phyloP scores from a whole-genome alignment of 2,888 invertebrate genomes.

The Diarsia brunnea region DNA sequence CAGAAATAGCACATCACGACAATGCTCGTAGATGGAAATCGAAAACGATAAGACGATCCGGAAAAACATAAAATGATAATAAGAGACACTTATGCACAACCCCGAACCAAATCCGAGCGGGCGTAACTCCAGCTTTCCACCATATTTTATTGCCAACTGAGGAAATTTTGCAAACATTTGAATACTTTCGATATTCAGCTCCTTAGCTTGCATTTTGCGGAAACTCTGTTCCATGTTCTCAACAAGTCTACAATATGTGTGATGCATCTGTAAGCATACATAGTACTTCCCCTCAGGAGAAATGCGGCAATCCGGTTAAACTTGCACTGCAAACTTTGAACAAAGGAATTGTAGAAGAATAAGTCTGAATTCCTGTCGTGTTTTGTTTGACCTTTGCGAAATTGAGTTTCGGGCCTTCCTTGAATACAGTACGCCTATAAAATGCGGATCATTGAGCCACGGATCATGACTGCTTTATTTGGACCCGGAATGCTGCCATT shows the following conservation, averaged over 20 bases:
- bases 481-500: slow-evolving; percentile 25
- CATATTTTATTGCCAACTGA: slow-evolving; percentile 33
- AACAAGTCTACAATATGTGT: slow-evolving; percentile 40
- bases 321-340: slow-evolving; percentile 29
- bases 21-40: slow-evolving; percentile 7
- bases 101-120: slow-evolving; percentile 23
- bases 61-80: slow-evolving; percentile 30
- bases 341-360: slow-evolving; percentile 37
- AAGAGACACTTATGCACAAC: slow-evolving; percentile 30
- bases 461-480: slow-evolving; percentile 56
- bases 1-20: background rate
- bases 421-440: slow-evolving; percentile 36
- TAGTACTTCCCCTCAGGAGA: slow-evolving; percentile 5
- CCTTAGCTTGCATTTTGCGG: slow-evolving; percentile 35
- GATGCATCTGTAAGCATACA: slow-evolving; percentile 35
- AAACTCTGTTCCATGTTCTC: slow-evolving; percentile 21
- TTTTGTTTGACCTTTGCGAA: slow-evolving; percentile 48
- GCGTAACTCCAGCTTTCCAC: slow-evolving; percentile 32
- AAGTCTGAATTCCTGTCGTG: slow-evolving; percentile 32
- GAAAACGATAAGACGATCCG: background rate
- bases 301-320: slow-evolving; percentile 38
- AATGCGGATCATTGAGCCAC: slow-evolving; percentile 36
- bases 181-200: slow-evolving; percentile 48
- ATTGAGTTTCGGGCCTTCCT: slow-evolving; percentile 40
- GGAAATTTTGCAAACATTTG: slow-evolving; percentile 37